A percentile compares a stretch with the other conserved stretches of the same genome.
phyloP scores from a whole-genome alignment of 2,888 invertebrate species.

The Hecatera dysodea region DNA sequence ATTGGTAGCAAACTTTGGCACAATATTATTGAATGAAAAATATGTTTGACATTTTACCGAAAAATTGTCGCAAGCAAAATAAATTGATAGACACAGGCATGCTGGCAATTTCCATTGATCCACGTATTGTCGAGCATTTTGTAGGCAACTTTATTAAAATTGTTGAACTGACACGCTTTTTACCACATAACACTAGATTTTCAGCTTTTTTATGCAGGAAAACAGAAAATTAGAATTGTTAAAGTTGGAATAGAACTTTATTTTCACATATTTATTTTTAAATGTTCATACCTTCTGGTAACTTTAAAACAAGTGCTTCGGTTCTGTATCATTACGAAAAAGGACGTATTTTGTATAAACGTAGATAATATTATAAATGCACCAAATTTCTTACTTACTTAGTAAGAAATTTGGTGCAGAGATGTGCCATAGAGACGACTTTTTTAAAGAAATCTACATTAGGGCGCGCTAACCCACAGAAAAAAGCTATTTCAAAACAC shows the following conservation, averaged over 20 bases:
- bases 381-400: too few species aligned
- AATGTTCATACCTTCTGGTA: too few species aligned
- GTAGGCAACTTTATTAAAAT: constrained; percentile 13
- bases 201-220: background rate
- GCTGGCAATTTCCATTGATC: constrained; percentile 5
- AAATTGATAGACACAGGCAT: constrained; percentile 5
- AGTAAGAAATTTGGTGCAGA: too few species aligned
- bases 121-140: constrained; percentile 16
- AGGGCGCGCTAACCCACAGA: too few species aligned
- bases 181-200: background rate
- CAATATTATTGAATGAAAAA: constrained; percentile 25
- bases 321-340: too few species aligned
- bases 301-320: too few species aligned
- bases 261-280: background rate
- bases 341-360: too few species aligned
- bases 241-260: background rate
- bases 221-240: background rate
- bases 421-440: too few species aligned
- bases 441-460: too few species aligned
- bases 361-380: too few species aligned
- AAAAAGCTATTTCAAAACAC: too few species aligned
- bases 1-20: background rate
- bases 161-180: constrained; percentile 6
- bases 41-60: constrained; percentile 24
- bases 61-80: constrained; percentile 16